A percentile compares a stretch with the other conserved stretches of the same genome.
Evolutionary conservation across 1,140 invertebrate genomes (phyloP).

Genomic region (Diabrotica undecimpunctata): DNA sequence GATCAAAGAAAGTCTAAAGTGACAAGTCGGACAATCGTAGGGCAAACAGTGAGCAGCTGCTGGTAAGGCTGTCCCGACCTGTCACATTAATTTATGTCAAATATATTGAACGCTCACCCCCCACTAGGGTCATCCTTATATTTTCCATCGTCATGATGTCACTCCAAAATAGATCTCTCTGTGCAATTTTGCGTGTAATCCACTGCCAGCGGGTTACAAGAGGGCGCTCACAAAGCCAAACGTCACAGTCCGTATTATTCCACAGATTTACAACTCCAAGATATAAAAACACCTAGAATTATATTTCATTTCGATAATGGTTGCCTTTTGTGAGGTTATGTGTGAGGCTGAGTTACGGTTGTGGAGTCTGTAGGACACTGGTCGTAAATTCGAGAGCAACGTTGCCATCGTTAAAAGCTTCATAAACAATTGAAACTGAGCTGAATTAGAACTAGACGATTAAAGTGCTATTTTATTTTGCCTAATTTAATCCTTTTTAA

Average conservation of each 20-base stretch:
- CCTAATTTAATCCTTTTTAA: no score
- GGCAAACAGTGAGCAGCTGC: conserved; percentile 30
- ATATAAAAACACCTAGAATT: conserved; percentile 29
- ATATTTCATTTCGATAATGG: conserved; percentile 28
- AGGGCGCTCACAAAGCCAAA: conserved; percentile 13
- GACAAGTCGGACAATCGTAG: conserved; percentile 43
- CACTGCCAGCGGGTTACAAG: conserved; percentile 30
- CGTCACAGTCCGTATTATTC: conserved; percentile 13
- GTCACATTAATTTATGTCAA: conserved; percentile 32
- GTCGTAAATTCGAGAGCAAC: neutral
- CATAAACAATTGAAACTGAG: no score
- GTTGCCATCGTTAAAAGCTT: no score
- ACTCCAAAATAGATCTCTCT: conserved; percentile 31
- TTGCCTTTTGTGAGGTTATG: conserved; percentile 14
- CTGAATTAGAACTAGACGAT: no score
- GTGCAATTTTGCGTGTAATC: conserved; percentile 39
- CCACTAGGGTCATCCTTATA: conserved; percentile 8
- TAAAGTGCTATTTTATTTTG: no score
- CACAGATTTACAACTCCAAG: conserved; percentile 30
- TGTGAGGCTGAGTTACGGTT: conserved; percentile 11
- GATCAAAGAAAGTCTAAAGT: conserved; percentile 33
- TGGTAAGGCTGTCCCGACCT: conserved; percentile 26
- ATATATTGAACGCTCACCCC: neutral
- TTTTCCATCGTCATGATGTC: conserved; percentile 28
- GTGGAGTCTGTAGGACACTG: neutral